A percentile compares a stretch with the other conserved stretches of the same genome.
phyloP scores from a whole-genome alignment of 2,888 invertebrate species.

The Pristionchus mayeri region DNA sequence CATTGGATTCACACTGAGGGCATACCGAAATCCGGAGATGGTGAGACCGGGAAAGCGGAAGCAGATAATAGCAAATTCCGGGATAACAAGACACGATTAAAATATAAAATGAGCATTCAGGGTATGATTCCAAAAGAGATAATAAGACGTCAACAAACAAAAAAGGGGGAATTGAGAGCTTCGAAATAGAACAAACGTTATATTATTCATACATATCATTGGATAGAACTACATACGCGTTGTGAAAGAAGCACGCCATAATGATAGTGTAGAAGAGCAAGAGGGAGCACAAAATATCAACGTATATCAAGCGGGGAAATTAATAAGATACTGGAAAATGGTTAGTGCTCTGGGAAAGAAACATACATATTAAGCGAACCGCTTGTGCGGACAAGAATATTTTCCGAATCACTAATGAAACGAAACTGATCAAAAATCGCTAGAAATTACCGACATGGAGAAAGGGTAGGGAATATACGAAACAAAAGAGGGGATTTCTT shows the following conservation, averaged over 20 bases:
- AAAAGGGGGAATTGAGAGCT: background rate
- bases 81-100: background rate
- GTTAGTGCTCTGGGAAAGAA: background rate
- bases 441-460: background rate
- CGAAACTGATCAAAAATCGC: background rate
- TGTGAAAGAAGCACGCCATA: background rate
- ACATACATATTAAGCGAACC: background rate
- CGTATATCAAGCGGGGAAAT: background rate
- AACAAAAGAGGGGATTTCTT: too few relatives aligned
- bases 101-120: background rate
- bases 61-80: background rate
- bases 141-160: background rate
- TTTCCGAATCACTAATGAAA: background rate
- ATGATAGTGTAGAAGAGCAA: background rate
- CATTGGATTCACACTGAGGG: too few relatives aligned
- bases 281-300: background rate
- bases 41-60: background rate
- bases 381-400: background rate
- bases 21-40: too few relatives aligned
- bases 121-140: background rate
- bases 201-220: slow-evolving; percentile 19
- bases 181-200: background rate
- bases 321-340: background rate
- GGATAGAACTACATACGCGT: slow-evolving; percentile 28
- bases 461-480: too few relatives aligned